A percentile compares a stretch with the other conserved stretches of the same genome.
These are phyloP conservation scores for Lasioglossum baleicum DNA, from an alignment of 1,140 invertebrate species.

Conservation along the genomic window DNA sequence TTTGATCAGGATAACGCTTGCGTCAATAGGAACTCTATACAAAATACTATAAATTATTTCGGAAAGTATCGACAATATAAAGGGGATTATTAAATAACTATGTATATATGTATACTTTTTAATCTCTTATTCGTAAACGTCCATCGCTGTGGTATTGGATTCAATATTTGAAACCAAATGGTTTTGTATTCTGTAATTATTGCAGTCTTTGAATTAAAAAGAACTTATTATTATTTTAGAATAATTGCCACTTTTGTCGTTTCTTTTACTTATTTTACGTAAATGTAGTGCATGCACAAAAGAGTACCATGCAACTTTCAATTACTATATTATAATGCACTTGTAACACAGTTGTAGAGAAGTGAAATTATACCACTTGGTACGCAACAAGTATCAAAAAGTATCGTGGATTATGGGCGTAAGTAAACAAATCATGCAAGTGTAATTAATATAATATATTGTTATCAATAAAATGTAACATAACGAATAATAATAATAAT, in stretches of 20 bases:
- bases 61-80: not conserved
- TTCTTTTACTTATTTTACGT: slow-evolving; percentile 19
- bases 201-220: not conserved
- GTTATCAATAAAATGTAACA: slow-evolving; percentile 80
- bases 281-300: slow-evolving; percentile 17
- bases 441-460: slow-evolving; percentile 78
- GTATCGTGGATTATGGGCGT: slow-evolving; percentile 43
- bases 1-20: slow-evolving; percentile 1
- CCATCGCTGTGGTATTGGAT: not conserved
- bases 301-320: slow-evolving; percentile 22
- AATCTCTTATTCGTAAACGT: slow-evolving; percentile 23
- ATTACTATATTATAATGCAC: slow-evolving; percentile 7
- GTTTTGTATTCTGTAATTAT: not conserved
- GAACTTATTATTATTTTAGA: not conserved
- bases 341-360: slow-evolving; percentile 17
- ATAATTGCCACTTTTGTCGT: not conserved
- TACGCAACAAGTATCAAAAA: slow-evolving; percentile 12
- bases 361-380: slow-evolving; percentile 13
- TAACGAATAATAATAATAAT: slow-evolving; percentile 75
- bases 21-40: slow-evolving; percentile 28
- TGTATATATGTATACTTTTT: not conserved
- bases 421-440: slow-evolving; percentile 65
- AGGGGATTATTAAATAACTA: not conserved
- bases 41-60: slow-evolving; percentile 7
- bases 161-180: not conserved